Evolutionary conservation across 2,113 vertebrate genomes (phyloP), one percentile per base, ranked within the genome.

Genomic region (Elanoides forficatus): DNA sequence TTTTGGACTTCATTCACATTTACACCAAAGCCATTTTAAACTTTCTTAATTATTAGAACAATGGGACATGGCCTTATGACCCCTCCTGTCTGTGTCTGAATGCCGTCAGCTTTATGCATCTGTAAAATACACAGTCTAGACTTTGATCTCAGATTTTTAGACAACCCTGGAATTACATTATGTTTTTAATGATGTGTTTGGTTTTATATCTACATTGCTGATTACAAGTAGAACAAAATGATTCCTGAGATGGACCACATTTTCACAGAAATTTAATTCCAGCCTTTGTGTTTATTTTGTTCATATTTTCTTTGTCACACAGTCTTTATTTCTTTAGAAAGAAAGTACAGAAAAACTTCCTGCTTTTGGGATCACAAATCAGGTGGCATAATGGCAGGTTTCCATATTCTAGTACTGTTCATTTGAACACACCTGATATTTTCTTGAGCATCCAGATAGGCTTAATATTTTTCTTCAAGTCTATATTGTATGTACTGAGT

Each of bases 401-500:
- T 82, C 47, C n/a, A 2, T 38, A 30, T n/a, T 53, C 80, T 48
- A 29, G 11, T 55, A 4, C 13, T 53, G 23, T 47, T 85, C 42
- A 47, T 53, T 53, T 53, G 52, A 30, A 68, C 72, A 27, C 3
- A 9, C 34, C 38, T 34, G 42, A 2, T 80, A 22, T 53, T 90
- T 90, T 88, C 50, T 50, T 55, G 48, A 79, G 68, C 17, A 3
- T 74, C 30, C 63, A 67, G 52, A 45, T 85, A 30, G 48, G 38
- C 72, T 62, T 67, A 7, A 32, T 79, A 45, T 81, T 90, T 81
- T 86, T 55, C 42, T 82, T 79, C 43, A 68, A 85, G 89, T 91
- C 65, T 88, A 34, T 81, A 18, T 55, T 81, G 56, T 68, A 29
- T 75, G 26, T 91, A 81, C 67, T 75, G 65, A 91, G 52, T 68